Percentiles rank a stretch among this genome's conserved stretches.
These are phyloP conservation scores for Actinostola sp. DNA, from an alignment of 92 coral and sea anemone genomes.

Conservation along the genomic window DNA sequence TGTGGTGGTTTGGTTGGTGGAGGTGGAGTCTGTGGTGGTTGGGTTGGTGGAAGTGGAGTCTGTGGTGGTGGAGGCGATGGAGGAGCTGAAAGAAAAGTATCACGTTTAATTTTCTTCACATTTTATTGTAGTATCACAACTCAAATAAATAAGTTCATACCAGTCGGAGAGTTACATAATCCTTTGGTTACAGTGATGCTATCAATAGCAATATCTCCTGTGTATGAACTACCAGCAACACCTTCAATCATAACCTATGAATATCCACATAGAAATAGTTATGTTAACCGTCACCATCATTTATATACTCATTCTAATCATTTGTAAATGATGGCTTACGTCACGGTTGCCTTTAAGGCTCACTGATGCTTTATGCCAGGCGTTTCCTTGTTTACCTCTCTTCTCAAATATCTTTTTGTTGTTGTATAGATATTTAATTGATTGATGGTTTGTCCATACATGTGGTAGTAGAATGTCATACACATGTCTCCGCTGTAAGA, in stretches of 20 bases:
- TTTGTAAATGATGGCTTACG: too few relatives aligned
- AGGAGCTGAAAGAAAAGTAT: conserved; percentile 16
- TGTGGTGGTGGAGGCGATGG: conserved; percentile 33
- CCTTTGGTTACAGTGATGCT: conserved; percentile 51
- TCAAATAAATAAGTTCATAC: too few relatives aligned
- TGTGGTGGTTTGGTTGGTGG: conserved; percentile 39
- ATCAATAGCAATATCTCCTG: conserved; percentile 71
- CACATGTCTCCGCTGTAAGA: conserved; percentile 28
- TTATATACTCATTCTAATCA: too few relatives aligned
- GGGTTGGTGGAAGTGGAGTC: conserved; percentile 34
- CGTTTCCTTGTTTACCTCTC: conserved; percentile 33
- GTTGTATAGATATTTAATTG: conserved; percentile 29
- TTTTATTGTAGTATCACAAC: too few relatives aligned
- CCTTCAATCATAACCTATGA: conserved; percentile 57
- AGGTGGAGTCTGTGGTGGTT: not conserved
- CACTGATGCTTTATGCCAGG: conserved; percentile 24
- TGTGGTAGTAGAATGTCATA: conserved; percentile 53
- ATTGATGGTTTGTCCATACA: conserved; percentile 35
- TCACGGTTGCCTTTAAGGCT: not conserved
- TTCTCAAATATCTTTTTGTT: not conserved
- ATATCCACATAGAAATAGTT: too few relatives aligned
- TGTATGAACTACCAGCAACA: conserved; percentile 45
- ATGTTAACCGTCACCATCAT: not conserved
- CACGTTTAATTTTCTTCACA: too few relatives aligned
- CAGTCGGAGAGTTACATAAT: too few relatives aligned